A percentile compares a stretch with the other conserved stretches of the same genome.
phyloP scores from a whole-genome alignment of 1,140 invertebrate species.

The Drosophila pruinosa region DNA sequence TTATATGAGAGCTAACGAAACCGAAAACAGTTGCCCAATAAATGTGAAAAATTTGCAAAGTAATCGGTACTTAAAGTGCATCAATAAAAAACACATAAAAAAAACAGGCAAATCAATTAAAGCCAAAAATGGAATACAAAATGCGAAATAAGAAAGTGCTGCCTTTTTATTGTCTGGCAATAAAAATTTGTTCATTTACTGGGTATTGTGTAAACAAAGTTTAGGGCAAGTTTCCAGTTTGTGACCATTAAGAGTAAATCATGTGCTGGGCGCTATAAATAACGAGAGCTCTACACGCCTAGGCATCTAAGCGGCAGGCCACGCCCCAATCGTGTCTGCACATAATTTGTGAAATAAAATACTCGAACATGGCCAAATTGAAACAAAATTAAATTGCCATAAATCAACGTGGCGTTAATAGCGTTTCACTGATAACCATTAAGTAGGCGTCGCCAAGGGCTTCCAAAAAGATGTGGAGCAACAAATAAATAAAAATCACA shows the following conservation, averaged over 20 bases:
- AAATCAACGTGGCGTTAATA: conserved; percentile 77
- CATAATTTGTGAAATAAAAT: conserved; percentile 77
- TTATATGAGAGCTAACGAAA: not conserved
- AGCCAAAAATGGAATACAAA: not conserved
- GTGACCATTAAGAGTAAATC: conserved; percentile 32
- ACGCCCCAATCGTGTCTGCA: conserved; percentile 71
- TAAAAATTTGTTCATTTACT: conserved; percentile 18
- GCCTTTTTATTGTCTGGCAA: conserved; percentile 26
- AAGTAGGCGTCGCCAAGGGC: conserved; percentile 69
- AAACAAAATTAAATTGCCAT: conserved; percentile 79
- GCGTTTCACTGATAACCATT: conserved; percentile 75
- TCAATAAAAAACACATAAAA: conserved; percentile 31
- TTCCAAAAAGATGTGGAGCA: conserved; percentile 30
- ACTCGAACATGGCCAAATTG: conserved; percentile 70
- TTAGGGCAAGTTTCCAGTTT: conserved; percentile 34
- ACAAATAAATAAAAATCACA: conserved; percentile 54
- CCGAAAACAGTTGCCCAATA: conserved; percentile 16
- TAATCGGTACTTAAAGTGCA: conserved; percentile 24
- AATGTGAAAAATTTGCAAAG: conserved; percentile 5
- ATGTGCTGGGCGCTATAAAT: conserved; percentile 58
- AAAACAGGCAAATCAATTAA: conserved; percentile 33
- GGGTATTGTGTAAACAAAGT: conserved; percentile 20
- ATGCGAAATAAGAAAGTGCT: not conserved
- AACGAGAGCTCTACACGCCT: conserved; percentile 39
- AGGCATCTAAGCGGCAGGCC: conserved; percentile 20